phyloP scores from a whole-genome alignment of 2,113 vertebrate genomes.

The Lepidothrix coronata region DNA sequence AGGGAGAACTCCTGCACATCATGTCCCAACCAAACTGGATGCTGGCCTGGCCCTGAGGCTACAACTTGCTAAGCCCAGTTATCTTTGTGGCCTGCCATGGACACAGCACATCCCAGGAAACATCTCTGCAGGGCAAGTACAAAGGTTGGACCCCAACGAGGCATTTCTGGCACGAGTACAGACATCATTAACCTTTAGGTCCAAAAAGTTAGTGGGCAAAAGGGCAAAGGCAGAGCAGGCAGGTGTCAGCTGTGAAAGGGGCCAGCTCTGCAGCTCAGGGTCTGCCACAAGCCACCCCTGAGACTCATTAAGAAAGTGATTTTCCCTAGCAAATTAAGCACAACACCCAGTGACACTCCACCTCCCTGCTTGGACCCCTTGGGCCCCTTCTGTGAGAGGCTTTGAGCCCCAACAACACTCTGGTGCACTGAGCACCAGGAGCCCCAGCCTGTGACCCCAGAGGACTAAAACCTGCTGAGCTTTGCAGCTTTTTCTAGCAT shows the following conservation, averaged over 20 bases:
- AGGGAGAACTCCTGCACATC: background rate
- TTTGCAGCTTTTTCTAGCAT: background rate
- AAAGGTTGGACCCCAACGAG: background rate
- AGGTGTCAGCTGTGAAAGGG: background rate
- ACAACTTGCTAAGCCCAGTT: background rate
- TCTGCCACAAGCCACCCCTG: background rate
- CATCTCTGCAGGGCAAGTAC: background rate
- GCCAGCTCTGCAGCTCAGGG: background rate
- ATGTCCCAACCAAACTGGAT: rapidly evolving
- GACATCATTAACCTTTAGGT: background rate
- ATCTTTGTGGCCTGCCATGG: rapidly evolving
- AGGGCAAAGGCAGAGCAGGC: background rate
- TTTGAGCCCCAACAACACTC: background rate
- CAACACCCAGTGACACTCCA: background rate
- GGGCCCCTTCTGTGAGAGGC: background rate
- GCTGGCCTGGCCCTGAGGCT: background rate
- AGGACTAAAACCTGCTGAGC: background rate
- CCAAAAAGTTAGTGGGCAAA: background rate
- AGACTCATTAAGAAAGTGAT: background rate
- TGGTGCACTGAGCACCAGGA: rapidly evolving
- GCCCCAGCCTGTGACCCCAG: background rate
- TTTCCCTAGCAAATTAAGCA: background rate
- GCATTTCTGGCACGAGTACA: background rate
- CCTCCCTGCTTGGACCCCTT: rapidly evolving
- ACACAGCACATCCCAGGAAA: background rate